Evolutionary conservation across 2,888 invertebrate species (phyloP).

Genomic region (Frankliniella fusca): DNA sequence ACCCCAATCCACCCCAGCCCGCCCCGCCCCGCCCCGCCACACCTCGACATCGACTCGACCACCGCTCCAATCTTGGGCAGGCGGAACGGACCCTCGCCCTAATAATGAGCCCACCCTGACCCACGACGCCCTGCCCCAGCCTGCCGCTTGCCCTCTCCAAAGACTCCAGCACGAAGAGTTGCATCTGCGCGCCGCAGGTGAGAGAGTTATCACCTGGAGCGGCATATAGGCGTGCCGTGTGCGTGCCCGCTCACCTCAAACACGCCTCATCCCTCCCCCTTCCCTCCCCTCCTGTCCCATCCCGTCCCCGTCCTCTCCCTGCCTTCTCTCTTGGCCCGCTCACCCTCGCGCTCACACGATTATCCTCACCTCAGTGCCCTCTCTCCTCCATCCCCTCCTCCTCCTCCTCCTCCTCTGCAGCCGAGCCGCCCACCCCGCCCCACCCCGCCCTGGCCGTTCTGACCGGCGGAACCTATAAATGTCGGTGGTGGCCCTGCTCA

Average conservation of each 20-base stretch:
- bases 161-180: no score
- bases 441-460: not conserved
- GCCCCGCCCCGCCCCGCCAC: not conserved
- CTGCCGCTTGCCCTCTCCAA: no score
- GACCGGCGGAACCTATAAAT: slow-evolving; percentile 11
- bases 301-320: not conserved
- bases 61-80: no score
- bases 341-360: not conserved
- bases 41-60: not conserved
- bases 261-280: not conserved
- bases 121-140: no score
- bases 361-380: not conserved
- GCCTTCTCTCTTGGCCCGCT: not conserved
- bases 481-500: not conserved
- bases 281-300: not conserved
- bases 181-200: no score
- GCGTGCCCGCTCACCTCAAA: no score
- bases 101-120: no score
- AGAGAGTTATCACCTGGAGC: no score
- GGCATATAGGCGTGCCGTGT: no score
- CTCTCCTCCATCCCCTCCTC: not conserved
- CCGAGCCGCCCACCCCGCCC: not conserved
- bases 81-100: no score
- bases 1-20: no score
- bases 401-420: not conserved